A percentile compares a stretch with the other conserved stretches of the same genome.
phyloP scores from a whole-genome alignment of 1,140 invertebrate species.

The Listronotus bonariensis region DNA sequence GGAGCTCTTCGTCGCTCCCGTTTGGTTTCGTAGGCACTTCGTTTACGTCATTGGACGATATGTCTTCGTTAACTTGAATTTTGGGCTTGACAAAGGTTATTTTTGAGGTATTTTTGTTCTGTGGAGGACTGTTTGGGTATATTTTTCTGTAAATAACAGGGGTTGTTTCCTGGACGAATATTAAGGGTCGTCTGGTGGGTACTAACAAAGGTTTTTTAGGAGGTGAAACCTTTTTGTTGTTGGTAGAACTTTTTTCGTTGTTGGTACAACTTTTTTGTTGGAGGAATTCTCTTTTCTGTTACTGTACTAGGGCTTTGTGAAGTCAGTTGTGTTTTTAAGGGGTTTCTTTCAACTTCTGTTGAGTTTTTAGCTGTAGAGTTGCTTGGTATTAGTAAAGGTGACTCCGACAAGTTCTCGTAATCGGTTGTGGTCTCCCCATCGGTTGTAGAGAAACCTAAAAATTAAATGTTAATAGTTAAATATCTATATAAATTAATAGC shows the following conservation, averaged over 20 bases:
- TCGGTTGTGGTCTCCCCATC: conserved; percentile 1
- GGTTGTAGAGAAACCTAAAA: conserved; percentile 6
- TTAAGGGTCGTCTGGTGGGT: neutral
- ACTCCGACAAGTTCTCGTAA: neutral
- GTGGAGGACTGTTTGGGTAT: neutral
- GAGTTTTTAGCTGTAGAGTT: neutral
- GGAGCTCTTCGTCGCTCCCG: conserved; percentile 20
- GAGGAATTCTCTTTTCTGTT: neutral
- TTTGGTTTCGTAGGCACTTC: conserved; percentile 11
- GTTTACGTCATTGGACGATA: conserved; percentile 12
- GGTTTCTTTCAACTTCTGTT: neutral
- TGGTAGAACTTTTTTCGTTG: neutral
- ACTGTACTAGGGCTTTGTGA: neutral
- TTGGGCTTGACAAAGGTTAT: conserved; percentile 19
- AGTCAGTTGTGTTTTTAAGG: conserved; percentile 3
- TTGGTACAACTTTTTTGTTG: too few relatives aligned
- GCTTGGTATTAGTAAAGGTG: neutral
- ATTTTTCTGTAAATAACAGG: conserved; percentile 4
- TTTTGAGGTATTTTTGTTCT: conserved; percentile 7
- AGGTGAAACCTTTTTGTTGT: too few relatives aligned
- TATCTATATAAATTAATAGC: conserved; percentile 3
- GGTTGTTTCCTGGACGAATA: conserved; percentile 8
- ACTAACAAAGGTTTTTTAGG: too few relatives aligned
- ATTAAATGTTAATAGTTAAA: neutral
- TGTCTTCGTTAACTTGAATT: neutral